Conservation (phyloP, 1,140 invertebrate species). For the Caenorhabditis remanei region DNA sequence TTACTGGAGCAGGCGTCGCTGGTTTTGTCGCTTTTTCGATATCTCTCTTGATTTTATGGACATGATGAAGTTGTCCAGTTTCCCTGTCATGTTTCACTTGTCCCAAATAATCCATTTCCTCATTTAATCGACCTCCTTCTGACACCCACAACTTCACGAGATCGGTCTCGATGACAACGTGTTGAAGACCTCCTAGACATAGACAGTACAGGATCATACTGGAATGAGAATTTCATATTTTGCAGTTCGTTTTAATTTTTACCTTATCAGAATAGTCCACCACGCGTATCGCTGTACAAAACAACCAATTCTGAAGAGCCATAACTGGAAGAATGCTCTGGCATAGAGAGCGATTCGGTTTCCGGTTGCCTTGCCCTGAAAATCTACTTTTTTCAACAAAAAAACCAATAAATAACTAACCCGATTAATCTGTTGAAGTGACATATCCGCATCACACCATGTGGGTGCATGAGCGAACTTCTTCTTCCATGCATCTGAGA, state of each 20-base stretch:
- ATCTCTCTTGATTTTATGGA: constrained; percentile 9
- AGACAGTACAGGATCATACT: constrained; percentile 69
- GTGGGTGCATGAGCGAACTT: constrained; percentile 76
- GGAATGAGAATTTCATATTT: constrained; percentile 4
- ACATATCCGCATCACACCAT: constrained; percentile 78
- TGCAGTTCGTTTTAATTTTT: background rate
- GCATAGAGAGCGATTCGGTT: constrained; percentile 75
- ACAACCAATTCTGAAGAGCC: constrained; percentile 71
- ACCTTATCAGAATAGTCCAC: constrained; percentile 69
- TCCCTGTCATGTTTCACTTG: constrained; percentile 70
- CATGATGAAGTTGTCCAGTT: constrained; percentile 51
- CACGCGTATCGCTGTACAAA: constrained; percentile 72
- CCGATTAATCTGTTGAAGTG: constrained; percentile 74
- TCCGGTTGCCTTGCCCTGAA: constrained; percentile 74
- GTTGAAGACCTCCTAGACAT: constrained; percentile 71
- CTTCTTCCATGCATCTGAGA: constrained; percentile 73
- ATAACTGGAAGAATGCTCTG: constrained; percentile 73
- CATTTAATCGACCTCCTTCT: constrained; percentile 76
- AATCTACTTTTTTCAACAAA: background rate
- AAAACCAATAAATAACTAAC: constrained; percentile 54
- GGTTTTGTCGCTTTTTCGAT: constrained; percentile 32
- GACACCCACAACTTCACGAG: constrained; percentile 77
- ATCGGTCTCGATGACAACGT: constrained; percentile 76
- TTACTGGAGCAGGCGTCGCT: background rate
- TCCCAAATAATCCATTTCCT: constrained; percentile 71